phyloP scores from a whole-genome alignment of 2,113 vertebrate species.

The Lipophrys pholis region DNA sequence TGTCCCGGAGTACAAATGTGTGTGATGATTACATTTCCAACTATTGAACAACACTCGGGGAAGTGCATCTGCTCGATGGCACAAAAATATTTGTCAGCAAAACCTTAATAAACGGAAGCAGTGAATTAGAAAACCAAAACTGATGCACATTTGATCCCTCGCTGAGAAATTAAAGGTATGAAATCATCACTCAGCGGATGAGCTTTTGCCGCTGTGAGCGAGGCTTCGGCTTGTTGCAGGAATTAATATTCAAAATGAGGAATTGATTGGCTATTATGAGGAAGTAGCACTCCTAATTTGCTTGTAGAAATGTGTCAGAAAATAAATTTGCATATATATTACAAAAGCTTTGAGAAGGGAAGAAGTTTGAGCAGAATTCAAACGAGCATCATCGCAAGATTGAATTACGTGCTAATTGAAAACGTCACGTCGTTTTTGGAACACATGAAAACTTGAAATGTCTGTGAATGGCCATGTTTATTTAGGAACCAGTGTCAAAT shows the following conservation, averaged over 20 bases:
- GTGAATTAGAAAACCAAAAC: constrained; percentile 30
- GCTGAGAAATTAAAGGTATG: constrained; percentile 32
- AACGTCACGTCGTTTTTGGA: constrained; percentile 48
- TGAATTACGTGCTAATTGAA: constrained; percentile 59
- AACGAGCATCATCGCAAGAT: constrained; percentile 45
- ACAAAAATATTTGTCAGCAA: constrained; percentile 43
- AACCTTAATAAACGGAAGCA: constrained; percentile 35
- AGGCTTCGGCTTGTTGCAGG: constrained; percentile 24
- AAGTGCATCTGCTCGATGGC: constrained; percentile 31
- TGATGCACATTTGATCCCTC: constrained; percentile 19
- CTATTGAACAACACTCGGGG: constrained; percentile 36
- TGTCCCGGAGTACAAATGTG: constrained; percentile 36
- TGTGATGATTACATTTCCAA: constrained; percentile 45
- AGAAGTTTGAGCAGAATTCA: constrained; percentile 57
- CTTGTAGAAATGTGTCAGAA: constrained; percentile 64
- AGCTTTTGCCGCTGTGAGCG: not conserved
- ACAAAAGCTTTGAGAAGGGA: constrained; percentile 52
- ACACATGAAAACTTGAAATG: constrained; percentile 28
- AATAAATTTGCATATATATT: constrained; percentile 75
- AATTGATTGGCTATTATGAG: constrained; percentile 65
- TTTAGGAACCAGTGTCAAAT: constrained; percentile 3
- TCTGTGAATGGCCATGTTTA: constrained; percentile 33
- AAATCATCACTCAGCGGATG: constrained; percentile 32
- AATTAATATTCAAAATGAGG: constrained; percentile 57
- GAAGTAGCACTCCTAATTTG: constrained; percentile 62